Evolutionary conservation across 2,113 vertebrate species (phyloP), one percentile per base, ranked within the genome.

Genomic region (Glaucidium brasilianum): DNA sequence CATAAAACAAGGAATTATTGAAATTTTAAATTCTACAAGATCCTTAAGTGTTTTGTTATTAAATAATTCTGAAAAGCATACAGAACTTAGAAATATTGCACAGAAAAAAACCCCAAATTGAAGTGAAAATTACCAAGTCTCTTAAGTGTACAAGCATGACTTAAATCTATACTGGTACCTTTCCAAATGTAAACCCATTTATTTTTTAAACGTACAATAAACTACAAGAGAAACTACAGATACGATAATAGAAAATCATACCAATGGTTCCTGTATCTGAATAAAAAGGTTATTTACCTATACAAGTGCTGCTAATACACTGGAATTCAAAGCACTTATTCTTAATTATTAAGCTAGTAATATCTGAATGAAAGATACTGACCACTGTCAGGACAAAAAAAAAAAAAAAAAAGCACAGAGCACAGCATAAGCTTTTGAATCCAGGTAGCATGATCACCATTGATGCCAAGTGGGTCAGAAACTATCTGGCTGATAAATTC

Each of bases 401-500:
- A 25, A 49, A 34, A 30, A 67, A 84, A 72, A 35, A 23, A 12
- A 35, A 55, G n/a, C n/a, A n/a, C n/a, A n/a, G 26, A 52, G 20
- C 55, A 91, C 37, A 88, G 63, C 16, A 84, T 79, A 90, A 82
- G 75, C 67, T 91, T 92, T 89, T 63, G 77, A 49, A 78, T 29
- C 34, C 27, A 90, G 67, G 47, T 7, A 85, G 34, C 20, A 58
- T 47, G 47, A 92, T 47, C 72, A 92, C 37, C 67, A 43, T 3
- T 50, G 32, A 94, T 87, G 76, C 73, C 93, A 95, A 89, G 52
- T 60, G 20, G 67, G 74, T 94, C 84, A 91, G 75, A 89, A 85
- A 35, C 55, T 72, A 81, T 32, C 68, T 75, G 58, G 49, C 16
- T 83, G 58, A 85, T 45, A 67, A 62, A 92, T 58, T 56, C 5